These are phyloP conservation scores for Forbesichthys agassizii DNA, from an alignment of 2,113 vertebrate species.

Conservation along the genomic window DNA sequence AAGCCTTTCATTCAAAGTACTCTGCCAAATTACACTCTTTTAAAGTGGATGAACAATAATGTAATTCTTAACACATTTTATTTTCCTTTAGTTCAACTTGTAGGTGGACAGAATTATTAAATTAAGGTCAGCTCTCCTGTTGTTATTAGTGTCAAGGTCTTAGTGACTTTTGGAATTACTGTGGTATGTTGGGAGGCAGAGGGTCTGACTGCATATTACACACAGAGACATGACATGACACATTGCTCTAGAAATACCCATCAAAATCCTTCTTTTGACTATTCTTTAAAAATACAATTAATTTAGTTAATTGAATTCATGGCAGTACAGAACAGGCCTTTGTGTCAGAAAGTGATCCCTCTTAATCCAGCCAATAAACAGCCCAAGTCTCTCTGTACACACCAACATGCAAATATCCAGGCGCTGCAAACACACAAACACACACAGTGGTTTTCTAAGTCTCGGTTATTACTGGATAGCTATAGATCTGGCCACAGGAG, in stretches of 20 bases:
- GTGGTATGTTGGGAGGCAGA: constrained; percentile 8
- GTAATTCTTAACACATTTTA: too few species aligned
- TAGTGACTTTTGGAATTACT: not conserved
- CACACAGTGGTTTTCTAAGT: constrained; percentile 48
- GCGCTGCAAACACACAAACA: constrained; percentile 25
- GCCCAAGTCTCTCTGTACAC: constrained; percentile 13
- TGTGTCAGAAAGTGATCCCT: too few species aligned
- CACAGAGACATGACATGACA: constrained; percentile 5
- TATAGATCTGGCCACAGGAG: constrained; percentile 18
- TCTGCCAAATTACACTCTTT: not conserved
- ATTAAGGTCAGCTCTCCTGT: not conserved
- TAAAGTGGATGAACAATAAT: not conserved
- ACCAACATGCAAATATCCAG: constrained; percentile 6
- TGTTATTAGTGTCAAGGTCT: not conserved
- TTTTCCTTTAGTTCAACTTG: too few species aligned
- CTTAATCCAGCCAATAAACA: not conserved
- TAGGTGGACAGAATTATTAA: too few species aligned
- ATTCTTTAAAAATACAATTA: too few species aligned
- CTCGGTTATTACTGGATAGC: constrained; percentile 5
- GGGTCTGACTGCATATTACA: not conserved
- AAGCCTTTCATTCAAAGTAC: not conserved
- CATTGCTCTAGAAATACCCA: not conserved
- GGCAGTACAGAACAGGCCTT: not conserved
- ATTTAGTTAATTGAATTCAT: too few species aligned
- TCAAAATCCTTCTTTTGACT: too few species aligned